Conservation (phyloP, 2,888 invertebrate genomes). For the Scaptomyza tumidula region DNA sequence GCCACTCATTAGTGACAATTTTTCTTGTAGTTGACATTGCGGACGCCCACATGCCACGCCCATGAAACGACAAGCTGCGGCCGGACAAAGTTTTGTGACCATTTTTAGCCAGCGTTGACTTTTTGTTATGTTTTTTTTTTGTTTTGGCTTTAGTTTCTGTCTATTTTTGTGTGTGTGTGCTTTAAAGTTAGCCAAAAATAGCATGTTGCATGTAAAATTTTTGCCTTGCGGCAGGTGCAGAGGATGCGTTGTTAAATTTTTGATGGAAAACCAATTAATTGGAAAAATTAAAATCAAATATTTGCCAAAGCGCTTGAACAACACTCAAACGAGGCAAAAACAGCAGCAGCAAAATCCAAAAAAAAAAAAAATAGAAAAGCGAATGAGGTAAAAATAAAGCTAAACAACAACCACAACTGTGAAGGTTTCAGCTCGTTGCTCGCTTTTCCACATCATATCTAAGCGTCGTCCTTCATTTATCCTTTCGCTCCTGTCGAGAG, state of each 20-base stretch:
- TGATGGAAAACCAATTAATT: constrained; percentile 79
- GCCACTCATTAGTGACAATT: constrained; percentile 81
- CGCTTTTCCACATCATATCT: constrained; percentile 62
- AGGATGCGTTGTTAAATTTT: constrained; percentile 67
- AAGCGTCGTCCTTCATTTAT: constrained; percentile 78
- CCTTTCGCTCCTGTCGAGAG: constrained; percentile 62
- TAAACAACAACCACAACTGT: constrained; percentile 35
- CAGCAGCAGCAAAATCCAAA: constrained; percentile 16
- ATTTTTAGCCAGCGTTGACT: constrained; percentile 30
- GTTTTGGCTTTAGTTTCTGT: constrained; percentile 12
- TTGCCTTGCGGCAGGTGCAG: constrained; percentile 22
- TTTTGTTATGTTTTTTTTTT: constrained; percentile 19
- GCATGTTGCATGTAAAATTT: constrained; percentile 28
- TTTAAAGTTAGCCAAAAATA: constrained; percentile 22
- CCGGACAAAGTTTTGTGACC: constrained; percentile 59
- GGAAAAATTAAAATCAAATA: constrained; percentile 79
- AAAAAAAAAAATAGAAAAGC: constrained; percentile 8
- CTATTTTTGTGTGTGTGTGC: constrained; percentile 6
- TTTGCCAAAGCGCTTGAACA: constrained; percentile 78
- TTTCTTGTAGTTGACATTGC: constrained; percentile 81
- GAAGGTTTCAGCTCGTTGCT: constrained; percentile 46
- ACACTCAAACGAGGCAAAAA: constrained; percentile 50
- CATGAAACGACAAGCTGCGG: constrained; percentile 36
- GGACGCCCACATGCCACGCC: constrained; percentile 61
- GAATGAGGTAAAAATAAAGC: constrained; percentile 29